Evolutionary conservation across 2,797 vertebrate species (phyloP).

Genomic region (Scolopax rusticola): DNA sequence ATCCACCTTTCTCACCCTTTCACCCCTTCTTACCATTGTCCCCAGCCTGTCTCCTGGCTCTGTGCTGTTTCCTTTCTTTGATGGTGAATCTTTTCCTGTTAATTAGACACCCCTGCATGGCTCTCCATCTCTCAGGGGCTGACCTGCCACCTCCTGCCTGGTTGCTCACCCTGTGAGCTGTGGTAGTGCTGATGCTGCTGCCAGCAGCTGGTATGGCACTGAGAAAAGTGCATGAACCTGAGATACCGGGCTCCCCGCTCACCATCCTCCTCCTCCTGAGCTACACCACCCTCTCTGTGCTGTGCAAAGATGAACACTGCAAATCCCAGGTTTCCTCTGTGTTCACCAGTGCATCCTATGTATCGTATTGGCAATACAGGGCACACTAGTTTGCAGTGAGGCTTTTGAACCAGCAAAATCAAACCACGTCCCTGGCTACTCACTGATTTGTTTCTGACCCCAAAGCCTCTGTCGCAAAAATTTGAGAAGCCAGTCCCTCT

Average conservation of each 20-base stretch:
- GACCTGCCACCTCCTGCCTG: not conserved
- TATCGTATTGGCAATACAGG: not conserved
- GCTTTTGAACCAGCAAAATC: not conserved
- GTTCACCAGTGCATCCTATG: not conserved
- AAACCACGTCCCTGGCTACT: not conserved
- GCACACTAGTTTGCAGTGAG: not conserved
- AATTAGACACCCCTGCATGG: accelerated
- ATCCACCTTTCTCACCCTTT: not conserved
- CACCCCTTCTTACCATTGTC: not conserved
- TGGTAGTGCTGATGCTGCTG: not conserved
- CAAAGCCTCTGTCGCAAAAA: not conserved
- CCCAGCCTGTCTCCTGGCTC: not conserved
- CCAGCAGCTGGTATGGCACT: not conserved
- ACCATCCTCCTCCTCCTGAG: not conserved
- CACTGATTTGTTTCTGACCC: not conserved
- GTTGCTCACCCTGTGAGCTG: not conserved
- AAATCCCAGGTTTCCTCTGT: not conserved
- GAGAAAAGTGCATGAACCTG: not conserved
- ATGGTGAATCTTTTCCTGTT: not conserved
- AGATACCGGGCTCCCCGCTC: not conserved
- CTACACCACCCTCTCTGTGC: not conserved
- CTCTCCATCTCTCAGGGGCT: not conserved
- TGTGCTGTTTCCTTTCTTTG: not conserved
- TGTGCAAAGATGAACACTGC: accelerated
- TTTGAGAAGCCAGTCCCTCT: not conserved